These are phyloP conservation scores for Hylaeus anthracinus DNA, from an alignment of 1,140 invertebrate genomes.

Conservation along the genomic window DNA sequence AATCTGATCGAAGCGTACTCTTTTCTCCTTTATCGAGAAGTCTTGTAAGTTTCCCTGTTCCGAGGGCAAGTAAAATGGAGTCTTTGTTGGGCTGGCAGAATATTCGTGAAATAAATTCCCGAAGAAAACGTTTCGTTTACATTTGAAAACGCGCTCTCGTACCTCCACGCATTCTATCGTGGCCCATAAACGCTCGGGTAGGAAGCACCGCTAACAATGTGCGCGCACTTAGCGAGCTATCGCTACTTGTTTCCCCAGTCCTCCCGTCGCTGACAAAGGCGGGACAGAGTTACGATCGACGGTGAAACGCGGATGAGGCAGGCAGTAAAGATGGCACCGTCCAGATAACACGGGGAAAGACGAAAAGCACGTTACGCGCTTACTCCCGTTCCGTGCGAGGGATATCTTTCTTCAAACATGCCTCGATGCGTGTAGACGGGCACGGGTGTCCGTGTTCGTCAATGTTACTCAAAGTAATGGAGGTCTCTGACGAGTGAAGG, in stretches of 20 bases:
- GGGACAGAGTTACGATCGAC: slow-evolving; percentile 43
- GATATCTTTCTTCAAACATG: background rate
- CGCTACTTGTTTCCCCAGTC: background rate
- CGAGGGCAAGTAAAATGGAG: too few relatives aligned
- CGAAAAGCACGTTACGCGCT: background rate
- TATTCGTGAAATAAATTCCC: too few relatives aligned
- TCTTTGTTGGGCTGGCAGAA: too few relatives aligned
- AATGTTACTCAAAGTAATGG: too few relatives aligned
- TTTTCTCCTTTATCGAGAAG: too few relatives aligned
- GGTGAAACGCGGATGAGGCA: slow-evolving; percentile 34
- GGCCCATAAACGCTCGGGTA: slow-evolving; percentile 17
- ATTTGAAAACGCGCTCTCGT: background rate
- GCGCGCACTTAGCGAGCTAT: slow-evolving; percentile 20
- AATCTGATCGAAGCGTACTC: too few relatives aligned
- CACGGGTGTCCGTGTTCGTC: too few relatives aligned
- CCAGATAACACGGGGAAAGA: slow-evolving; percentile 15
- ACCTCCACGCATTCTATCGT: slow-evolving; percentile 1
- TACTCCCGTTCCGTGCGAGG: background rate
- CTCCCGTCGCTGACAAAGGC: slow-evolving; percentile 19
- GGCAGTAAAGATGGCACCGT: slow-evolving; percentile 25
- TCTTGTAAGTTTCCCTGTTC: too few relatives aligned
- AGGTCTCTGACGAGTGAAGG: too few relatives aligned
- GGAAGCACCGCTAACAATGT: slow-evolving; percentile 14
- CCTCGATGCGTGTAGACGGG: background rate
- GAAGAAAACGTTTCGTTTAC: too few relatives aligned